Base-by-base conservation (phyloP, 2,888 invertebrate genomes). In the Euplagia quadripunctaria region DNA sequence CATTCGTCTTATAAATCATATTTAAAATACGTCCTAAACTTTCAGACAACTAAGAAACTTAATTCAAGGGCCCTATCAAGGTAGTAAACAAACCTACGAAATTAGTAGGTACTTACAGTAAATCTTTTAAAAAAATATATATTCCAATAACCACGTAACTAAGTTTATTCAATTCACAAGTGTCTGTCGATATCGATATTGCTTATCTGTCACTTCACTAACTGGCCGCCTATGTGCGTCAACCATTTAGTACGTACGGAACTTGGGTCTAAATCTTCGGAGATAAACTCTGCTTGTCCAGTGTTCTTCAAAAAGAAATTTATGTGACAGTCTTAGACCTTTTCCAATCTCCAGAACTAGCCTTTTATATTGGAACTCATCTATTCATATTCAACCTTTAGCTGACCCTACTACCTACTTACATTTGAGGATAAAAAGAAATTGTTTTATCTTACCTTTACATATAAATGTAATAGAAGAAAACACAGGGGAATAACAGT, bases 271-370 rank as follows among this genome's bases (percentile, higher is more conserved):
- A 92, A 94, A 93, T 94, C 93, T 93, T 90, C 85, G 88, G 89
- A 91, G 93, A 93, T 94, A 93, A 92, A 93, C 92, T 91, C 86
- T 91, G 91, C 91, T 93, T 93, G 92, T 90, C 91, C 90, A 86
- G 86, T 91, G 91, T 91, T 92, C 89, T 92, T 87, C 90, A 86
- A 89, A 91, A 91, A 84, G 84, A 90, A 92, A 94, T 94, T 94
- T 93, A 93, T 94, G 89, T 89, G 89, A 91, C 90, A 90, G 90
- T 91, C 89, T 84, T 82, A 86, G 87, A 91, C 92, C 92, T 91
- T 92, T 92, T 91, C 89, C 91, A 90, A 91, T 89, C 89, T 88
- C 80, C 79, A 86, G 85, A 86, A 87, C 86, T 87, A 88, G 85
- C 82, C 78, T 81, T 89, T 87, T 89, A 88, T 90, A 91, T 91